These are phyloP conservation scores for Parthenolecanium corni DNA, from an alignment of 2,888 invertebrate genomes.

Conservation along the genomic window DNA sequence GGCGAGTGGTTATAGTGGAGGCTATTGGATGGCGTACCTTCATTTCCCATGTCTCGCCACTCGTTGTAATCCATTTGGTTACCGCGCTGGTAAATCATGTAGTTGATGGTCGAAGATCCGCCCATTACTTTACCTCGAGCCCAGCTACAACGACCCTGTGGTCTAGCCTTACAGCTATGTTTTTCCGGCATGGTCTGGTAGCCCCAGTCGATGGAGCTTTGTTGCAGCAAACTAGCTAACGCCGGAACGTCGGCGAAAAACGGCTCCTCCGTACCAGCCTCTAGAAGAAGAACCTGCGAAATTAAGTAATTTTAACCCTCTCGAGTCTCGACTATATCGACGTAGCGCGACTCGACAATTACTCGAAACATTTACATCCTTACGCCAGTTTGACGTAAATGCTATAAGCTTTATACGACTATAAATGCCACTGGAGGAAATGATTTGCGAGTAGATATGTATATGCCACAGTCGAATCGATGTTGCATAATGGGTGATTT, in stretches of 20 bases:
- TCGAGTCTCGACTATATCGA: neutral
- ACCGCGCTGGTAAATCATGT: constrained; percentile 39
- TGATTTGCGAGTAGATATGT: too few species aligned
- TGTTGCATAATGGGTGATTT: too few species aligned
- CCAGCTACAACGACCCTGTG: constrained; percentile 37
- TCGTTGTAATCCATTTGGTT: constrained; percentile 39
- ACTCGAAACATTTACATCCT: too few species aligned
- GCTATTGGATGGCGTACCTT: constrained; percentile 31
- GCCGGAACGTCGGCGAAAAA: constrained; percentile 37
- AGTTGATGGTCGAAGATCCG: constrained; percentile 43
- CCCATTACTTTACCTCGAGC: constrained; percentile 43
- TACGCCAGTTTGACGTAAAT: too few species aligned
- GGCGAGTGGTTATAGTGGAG: too few species aligned
- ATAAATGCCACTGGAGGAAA: too few species aligned
- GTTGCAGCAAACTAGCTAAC: constrained; percentile 38
- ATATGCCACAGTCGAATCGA: too few species aligned
- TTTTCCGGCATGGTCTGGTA: constrained; percentile 38
- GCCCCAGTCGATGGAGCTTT: constrained; percentile 40
- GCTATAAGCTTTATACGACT: too few species aligned
- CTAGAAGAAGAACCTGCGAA: constrained; percentile 35
- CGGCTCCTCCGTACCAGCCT: constrained; percentile 36
- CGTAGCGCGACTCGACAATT: too few species aligned
- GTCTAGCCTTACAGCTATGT: constrained; percentile 33
- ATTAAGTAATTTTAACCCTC: neutral
- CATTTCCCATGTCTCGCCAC: constrained; percentile 38